These are phyloP conservation scores for Idaea straminata DNA, from an alignment of 2,888 invertebrate genomes.

Conservation along the genomic window DNA sequence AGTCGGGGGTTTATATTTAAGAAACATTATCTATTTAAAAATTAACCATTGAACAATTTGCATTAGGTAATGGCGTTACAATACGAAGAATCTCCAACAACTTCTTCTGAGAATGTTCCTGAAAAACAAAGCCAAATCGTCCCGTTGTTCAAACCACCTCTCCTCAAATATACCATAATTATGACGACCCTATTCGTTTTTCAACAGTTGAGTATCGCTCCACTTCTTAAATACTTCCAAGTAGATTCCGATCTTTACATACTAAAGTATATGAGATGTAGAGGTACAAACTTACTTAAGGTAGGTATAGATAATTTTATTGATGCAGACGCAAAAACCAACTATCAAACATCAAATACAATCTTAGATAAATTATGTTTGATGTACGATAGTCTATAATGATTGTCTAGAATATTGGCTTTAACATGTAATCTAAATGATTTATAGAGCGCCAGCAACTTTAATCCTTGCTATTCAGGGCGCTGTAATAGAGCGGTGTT, in stretches of 20 bases:
- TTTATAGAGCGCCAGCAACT: no score
- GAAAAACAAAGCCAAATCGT: conserved; percentile 59
- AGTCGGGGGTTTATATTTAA: no score
- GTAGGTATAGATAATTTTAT: neutral
- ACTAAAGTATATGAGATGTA: no score
- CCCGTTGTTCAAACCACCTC: conserved; percentile 73
- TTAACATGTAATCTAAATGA: no score
- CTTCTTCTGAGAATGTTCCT: neutral
- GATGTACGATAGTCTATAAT: no score
- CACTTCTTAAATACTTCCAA: neutral
- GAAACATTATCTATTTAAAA: neutral
- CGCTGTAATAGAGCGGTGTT: no score
- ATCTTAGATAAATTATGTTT: no score
- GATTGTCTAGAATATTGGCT: no score
- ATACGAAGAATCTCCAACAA: neutral
- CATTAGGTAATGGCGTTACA: neutral
- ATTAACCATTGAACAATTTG: neutral
- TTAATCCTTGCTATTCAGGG: no score
- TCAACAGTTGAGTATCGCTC: conserved; percentile 72
- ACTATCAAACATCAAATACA: no score
- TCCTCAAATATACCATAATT: conserved; percentile 74
- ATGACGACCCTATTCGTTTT: conserved; percentile 68
- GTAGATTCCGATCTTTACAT: no score
- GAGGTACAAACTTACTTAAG: no score
- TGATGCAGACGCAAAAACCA: neutral